Base-by-base conservation (phyloP, 2,888 invertebrate species). In the Heliconius hortense region DNA sequence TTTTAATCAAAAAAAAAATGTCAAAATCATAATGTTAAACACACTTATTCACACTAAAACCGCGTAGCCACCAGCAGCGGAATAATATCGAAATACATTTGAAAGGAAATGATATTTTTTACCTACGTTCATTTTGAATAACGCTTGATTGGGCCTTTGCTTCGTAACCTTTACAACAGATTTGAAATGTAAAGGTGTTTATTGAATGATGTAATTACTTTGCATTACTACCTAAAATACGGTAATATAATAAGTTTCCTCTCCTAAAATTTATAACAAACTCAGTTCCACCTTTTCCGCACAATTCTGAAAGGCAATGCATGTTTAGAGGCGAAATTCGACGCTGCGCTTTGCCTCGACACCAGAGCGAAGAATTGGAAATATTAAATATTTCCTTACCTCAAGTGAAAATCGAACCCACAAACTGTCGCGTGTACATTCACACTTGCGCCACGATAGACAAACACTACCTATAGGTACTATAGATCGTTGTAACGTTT, bases 121-220 rank as follows among this genome's bases (percentile, higher is more conserved):
- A 31, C 18, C 28, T 11, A 63, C 35, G 66, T 39, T 64, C 62
- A 72, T 56, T 35, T 72, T 76, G 67, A 68, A 72, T 72, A 68
- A 63, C 76, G 62, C 62, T 68, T 72, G 68, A 69, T 76, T 72
- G 39, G n/a, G 10, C 48, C 43, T 28, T 76, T 63, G 48, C 53
- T 31, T 66, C 53, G 39, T 24, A 59, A 56, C 66, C 66, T 43
- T 73, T 66, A 35, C 48, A 62, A 62, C 66, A 13, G 35, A 72
- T 53, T 28, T 71, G 60, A 53, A 68, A 68, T 28, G 60, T 28
- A 73, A 62, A 62, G 39, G 26, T 62, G 31, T 63, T 74, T 69
- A 64, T 64, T 70, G n/a, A 64, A 59, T 71, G 59, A 15, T 24
- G 62, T 26, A 71, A 62, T 26, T 21, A 39, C 43, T 68, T 28